Conservation (phyloP, 1,140 invertebrate genomes). For the Drosophila athabasca region DNA sequence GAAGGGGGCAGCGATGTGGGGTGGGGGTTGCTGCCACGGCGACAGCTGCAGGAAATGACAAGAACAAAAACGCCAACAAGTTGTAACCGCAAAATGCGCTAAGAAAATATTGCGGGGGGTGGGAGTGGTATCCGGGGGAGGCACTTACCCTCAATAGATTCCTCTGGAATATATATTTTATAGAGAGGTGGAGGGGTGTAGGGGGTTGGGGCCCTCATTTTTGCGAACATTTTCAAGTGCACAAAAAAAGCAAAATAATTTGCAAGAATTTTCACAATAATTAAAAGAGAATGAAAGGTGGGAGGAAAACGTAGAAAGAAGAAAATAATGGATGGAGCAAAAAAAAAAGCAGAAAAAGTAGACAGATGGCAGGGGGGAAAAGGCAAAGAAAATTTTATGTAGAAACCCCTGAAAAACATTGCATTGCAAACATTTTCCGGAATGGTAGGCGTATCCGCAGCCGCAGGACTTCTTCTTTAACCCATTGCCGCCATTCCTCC, state of each 20-base stretch:
- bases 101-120: not conserved
- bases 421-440: constrained; percentile 3
- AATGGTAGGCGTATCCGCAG: constrained; percentile 8
- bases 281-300: constrained; percentile 15
- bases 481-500: constrained; percentile 2
- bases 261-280: constrained; percentile 47
- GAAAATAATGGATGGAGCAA: no score
- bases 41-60: constrained; percentile 28
- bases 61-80: constrained; percentile 18
- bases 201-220: not conserved
- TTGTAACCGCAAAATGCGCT: constrained; percentile 14
- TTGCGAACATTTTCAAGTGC: constrained; percentile 30
- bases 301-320: no score
- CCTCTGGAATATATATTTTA: no score
- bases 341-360: not conserved
- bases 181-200: no score
- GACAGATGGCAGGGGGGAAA: not conserved
- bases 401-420: not conserved
- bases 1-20: not conserved
- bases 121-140: no score
- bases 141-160: no score
- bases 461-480: constrained; percentile 30
- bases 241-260: constrained; percentile 29
- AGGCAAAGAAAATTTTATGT: not conserved
- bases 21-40: not conserved